Conservation (phyloP, 2,888 invertebrate species). For the Tubulanus polymorphus region DNA sequence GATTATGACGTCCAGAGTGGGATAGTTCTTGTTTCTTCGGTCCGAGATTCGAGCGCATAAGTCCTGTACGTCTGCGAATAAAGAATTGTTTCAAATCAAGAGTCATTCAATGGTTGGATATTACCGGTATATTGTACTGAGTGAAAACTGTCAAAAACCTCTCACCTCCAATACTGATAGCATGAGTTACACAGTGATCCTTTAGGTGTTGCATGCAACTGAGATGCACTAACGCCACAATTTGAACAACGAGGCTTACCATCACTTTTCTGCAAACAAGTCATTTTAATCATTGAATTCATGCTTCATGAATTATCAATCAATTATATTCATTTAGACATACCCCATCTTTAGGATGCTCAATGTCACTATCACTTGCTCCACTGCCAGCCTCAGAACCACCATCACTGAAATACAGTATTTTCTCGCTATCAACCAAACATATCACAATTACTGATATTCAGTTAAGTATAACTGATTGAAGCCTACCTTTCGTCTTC, state of each 20-base stretch:
- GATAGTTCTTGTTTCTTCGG: slow-evolving; percentile 33
- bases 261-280: too few species aligned
- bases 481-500: slow-evolving; percentile 62
- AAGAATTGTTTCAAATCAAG: too few species aligned
- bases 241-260: too few species aligned
- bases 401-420: slow-evolving; percentile 62
- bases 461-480: slow-evolving; percentile 1
- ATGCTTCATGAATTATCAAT: background rate
- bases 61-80: slow-evolving; percentile 35
- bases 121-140: too few species aligned
- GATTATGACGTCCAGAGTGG: slow-evolving; percentile 37
- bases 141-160: too few species aligned
- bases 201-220: slow-evolving; percentile 66
- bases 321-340: background rate
- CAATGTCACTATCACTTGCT: slow-evolving; percentile 68
- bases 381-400: slow-evolving; percentile 76
- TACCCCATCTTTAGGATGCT: slow-evolving; percentile 68
- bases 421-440: too few species aligned
- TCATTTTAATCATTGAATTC: too few species aligned
- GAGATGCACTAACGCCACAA: slow-evolving; percentile 73
- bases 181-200: slow-evolving; percentile 73
- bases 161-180: slow-evolving; percentile 74
- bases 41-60: slow-evolving; percentile 33
- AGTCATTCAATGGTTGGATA: too few species aligned
- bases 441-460: too few species aligned